phyloP scores from a whole-genome alignment of 2,888 invertebrate species.

The Kuschelorhynchus macadamiae region DNA sequence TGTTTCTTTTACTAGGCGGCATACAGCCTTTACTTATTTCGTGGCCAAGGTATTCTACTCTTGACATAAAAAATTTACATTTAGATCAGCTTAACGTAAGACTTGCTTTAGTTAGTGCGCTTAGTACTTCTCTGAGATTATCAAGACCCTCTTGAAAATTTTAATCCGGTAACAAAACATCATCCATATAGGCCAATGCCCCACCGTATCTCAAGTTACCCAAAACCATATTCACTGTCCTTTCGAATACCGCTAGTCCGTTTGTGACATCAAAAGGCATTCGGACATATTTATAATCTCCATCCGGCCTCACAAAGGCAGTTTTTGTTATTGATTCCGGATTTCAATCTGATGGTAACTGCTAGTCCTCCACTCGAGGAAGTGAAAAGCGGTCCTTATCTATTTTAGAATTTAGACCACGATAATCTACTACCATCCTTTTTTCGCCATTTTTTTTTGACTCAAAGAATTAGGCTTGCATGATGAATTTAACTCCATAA shows the following conservation, averaged over 20 bases:
- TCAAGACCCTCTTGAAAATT: conserved; percentile 30
- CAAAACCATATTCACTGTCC: conserved; percentile 30
- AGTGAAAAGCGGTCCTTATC: conserved; percentile 60
- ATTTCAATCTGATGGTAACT: conserved; percentile 57
- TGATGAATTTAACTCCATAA: background rate
- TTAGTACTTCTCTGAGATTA: conserved; percentile 20
- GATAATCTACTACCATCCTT: conserved; percentile 53
- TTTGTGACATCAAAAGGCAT: too few relatives aligned
- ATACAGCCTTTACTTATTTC: conserved; percentile 33
- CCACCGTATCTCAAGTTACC: conserved; percentile 29
- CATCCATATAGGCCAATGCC: conserved; percentile 47
- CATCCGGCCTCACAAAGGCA: conserved; percentile 60
- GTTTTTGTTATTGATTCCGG: conserved; percentile 57
- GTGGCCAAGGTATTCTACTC: conserved; percentile 40
- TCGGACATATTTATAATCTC: conserved; percentile 59
- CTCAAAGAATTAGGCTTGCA: conserved; percentile 6
- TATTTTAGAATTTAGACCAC: conserved; percentile 59
- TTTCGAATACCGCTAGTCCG: conserved; percentile 1
- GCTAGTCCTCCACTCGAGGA: conserved; percentile 58
- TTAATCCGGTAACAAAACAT: conserved; percentile 38
- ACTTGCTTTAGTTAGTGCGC: conserved; percentile 50
- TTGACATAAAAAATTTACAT: conserved; percentile 35
- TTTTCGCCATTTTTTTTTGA: background rate
- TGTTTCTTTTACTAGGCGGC: conserved; percentile 47
- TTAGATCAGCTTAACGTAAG: conserved; percentile 36